A percentile compares a stretch with the other conserved stretches of the same genome.
These are phyloP conservation scores for Tetramorium simillimum DNA, from an alignment of 1,140 invertebrate genomes.

Conservation along the genomic window DNA sequence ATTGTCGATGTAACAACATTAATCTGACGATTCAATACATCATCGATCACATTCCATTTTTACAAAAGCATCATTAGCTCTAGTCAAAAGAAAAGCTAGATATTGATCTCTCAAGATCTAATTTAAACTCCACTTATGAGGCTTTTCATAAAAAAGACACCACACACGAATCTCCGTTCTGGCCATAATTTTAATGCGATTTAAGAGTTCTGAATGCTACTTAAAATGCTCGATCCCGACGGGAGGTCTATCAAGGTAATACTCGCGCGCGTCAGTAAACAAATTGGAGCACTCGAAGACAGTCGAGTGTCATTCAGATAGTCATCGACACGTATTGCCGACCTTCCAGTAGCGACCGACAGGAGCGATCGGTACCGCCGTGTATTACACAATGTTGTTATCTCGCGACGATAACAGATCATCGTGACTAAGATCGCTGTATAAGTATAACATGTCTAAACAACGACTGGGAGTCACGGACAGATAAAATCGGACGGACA, in stretches of 20 bases:
- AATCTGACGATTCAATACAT: background rate
- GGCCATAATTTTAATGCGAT: constrained; percentile 12
- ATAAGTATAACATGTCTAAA: constrained; percentile 65
- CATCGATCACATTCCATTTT: background rate
- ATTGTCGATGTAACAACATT: background rate
- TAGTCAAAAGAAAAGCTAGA: background rate
- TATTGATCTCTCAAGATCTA: background rate
- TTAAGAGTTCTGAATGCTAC: constrained; percentile 69
- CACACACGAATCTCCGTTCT: background rate
- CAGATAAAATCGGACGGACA: constrained; percentile 55
- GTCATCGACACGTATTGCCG: constrained; percentile 67
- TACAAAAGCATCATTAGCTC: background rate
- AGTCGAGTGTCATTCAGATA: constrained; percentile 74
- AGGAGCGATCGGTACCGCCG: constrained; percentile 3
- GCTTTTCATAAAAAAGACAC: background rate
- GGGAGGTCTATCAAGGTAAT: constrained; percentile 66
- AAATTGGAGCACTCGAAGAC: constrained; percentile 75
- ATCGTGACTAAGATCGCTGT: constrained; percentile 58
- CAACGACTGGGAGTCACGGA: constrained; percentile 51
- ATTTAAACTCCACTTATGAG: background rate
- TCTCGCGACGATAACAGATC: constrained; percentile 63
- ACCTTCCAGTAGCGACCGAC: constrained; percentile 51
- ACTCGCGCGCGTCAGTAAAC: constrained; percentile 60
- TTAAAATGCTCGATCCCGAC: constrained; percentile 62
- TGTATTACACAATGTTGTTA: constrained; percentile 56